Evolutionary conservation across 2,888 invertebrate species (phyloP).

Genomic region (Deilephila porcellus): DNA sequence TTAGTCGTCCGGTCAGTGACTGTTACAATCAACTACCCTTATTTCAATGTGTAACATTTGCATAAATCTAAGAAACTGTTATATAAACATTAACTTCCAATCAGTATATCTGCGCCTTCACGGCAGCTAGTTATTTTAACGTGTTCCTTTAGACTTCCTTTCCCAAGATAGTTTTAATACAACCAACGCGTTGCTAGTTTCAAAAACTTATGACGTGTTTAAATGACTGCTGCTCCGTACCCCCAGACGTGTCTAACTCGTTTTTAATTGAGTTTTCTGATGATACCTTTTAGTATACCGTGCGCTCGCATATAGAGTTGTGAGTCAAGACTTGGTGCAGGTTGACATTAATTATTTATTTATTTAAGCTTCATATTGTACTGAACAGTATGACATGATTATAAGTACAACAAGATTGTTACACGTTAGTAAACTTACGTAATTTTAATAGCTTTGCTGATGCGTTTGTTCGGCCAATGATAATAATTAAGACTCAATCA

Average conservation of each 20-base stretch:
- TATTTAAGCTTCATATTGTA: too few species aligned
- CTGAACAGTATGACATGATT: too few species aligned
- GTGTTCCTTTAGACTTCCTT: neutral
- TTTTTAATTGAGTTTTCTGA: slow-evolving; percentile 16
- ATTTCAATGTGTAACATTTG: too few species aligned
- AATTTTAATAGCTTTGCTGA: too few species aligned
- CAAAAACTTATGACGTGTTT: slow-evolving; percentile 6
- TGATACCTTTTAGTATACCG: neutral
- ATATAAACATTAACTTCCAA: neutral
- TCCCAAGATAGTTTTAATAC: neutral
- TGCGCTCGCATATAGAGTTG: neutral
- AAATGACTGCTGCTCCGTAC: neutral
- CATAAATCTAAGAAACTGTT: too few species aligned
- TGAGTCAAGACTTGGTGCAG: neutral
- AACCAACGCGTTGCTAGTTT: neutral
- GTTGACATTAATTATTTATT: too few species aligned
- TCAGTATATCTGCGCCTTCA: neutral
- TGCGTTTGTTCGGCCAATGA: too few species aligned
- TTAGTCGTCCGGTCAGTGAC: too few species aligned
- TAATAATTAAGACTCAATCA: too few species aligned
- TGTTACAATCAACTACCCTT: too few species aligned
- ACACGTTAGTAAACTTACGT: too few species aligned
- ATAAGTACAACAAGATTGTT: too few species aligned
- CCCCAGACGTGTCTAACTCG: neutral
- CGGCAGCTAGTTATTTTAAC: neutral